Conservation (phyloP, 2,797 vertebrate species). For the Chloroceryle inda region DNA sequence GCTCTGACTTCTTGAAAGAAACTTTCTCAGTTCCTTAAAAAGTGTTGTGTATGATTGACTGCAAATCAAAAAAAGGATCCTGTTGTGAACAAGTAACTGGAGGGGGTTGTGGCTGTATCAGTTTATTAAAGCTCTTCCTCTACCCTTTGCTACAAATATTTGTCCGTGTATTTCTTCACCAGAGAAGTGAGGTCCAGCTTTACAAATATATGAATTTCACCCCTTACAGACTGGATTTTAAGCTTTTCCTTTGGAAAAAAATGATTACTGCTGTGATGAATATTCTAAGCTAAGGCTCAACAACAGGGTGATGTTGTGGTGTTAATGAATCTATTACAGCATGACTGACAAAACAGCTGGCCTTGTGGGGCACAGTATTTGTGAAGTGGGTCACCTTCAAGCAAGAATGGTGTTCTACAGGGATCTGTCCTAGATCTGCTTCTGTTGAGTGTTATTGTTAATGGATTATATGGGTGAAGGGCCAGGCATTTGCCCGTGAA, state of each 20-base stretch:
- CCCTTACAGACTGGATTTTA: background rate
- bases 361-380: fast-evolving
- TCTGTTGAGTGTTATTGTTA: fast-evolving
- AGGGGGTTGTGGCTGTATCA: fast-evolving
- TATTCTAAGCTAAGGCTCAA: background rate
- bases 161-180: background rate
- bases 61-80: background rate
- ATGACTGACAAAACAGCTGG: background rate
- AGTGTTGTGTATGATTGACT: background rate
- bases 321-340: background rate
- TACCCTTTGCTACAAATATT: background rate
- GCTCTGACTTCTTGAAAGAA: background rate
- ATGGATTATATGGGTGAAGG: background rate
- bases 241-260: background rate
- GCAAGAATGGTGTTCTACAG: background rate
- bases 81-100: background rate
- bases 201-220: background rate
- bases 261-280: background rate
- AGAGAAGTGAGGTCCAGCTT: background rate
- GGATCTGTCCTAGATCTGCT: background rate
- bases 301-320: fast-evolving
- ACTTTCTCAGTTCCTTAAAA: background rate
- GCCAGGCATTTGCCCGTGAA: background rate
- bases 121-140: background rate
- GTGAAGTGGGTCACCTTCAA: background rate